Evolutionary conservation across 2,888 invertebrate genomes (phyloP).

Genomic region (Encarsia formosa): DNA sequence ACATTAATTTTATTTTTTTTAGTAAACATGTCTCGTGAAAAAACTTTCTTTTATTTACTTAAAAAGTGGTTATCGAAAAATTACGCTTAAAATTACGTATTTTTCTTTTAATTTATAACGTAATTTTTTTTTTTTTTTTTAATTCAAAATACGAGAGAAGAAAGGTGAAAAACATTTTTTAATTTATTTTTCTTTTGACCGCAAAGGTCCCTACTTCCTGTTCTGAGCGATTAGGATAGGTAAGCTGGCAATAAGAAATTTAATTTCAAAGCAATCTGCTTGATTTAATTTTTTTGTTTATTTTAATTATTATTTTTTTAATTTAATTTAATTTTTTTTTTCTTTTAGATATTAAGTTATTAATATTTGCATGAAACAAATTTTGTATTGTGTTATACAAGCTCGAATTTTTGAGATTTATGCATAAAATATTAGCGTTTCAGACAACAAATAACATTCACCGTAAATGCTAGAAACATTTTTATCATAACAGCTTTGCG

Average conservation of each 20-base stretch:
- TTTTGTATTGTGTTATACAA: too few relatives aligned
- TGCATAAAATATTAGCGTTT: slow-evolving; percentile 11
- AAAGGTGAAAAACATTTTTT: slow-evolving; percentile 14
- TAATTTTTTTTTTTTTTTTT: not conserved
- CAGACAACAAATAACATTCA: slow-evolving; percentile 10
- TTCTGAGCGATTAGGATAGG: slow-evolving; percentile 71
- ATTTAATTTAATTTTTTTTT: slow-evolving; percentile 2
- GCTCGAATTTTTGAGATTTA: too few relatives aligned
- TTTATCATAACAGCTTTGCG: too few relatives aligned
- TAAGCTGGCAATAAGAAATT: slow-evolving; percentile 42
- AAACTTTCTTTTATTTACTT: not conserved
- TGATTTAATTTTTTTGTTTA: slow-evolving; percentile 8
- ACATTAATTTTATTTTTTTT: not conserved
- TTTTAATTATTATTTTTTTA: slow-evolving; percentile 12
- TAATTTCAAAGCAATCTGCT: slow-evolving; percentile 18
- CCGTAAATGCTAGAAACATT: not conserved
- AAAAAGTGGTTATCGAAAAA: too few relatives aligned
- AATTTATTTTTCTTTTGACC: slow-evolving; percentile 40
- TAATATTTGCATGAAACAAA: not conserved
- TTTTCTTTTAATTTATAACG: not conserved
- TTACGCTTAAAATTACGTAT: not conserved
- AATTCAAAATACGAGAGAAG: slow-evolving; percentile 1
- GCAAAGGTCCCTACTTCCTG: slow-evolving; percentile 72
- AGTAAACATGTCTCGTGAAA: not conserved
- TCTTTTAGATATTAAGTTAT: not conserved